phyloP scores from a whole-genome alignment of 2,113 vertebrate genomes.

The Tetrax tetrax region DNA sequence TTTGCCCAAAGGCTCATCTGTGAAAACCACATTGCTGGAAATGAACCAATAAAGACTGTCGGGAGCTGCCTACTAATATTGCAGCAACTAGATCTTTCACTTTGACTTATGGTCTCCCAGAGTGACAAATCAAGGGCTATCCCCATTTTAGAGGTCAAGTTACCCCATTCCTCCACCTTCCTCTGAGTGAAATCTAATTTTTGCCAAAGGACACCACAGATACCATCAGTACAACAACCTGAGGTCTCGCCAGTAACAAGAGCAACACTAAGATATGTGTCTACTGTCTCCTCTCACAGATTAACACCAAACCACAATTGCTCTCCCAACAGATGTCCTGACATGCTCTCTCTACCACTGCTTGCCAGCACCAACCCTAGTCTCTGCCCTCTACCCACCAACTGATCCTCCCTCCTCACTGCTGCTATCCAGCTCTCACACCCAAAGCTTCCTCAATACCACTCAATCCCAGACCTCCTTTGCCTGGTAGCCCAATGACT shows the following conservation, averaged over 20 bases:
- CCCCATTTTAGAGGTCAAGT: neutral
- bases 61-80: neutral
- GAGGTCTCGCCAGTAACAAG: neutral
- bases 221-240: neutral
- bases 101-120: neutral
- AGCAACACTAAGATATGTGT: neutral
- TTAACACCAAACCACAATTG: neutral
- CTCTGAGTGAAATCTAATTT: neutral
- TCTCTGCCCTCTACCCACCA: neutral
- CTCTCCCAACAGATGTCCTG: neutral
- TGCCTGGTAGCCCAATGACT: neutral
- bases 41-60: neutral
- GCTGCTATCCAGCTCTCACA: neutral
- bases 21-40: neutral
- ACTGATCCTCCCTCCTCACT: neutral
- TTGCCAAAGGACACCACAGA: neutral
- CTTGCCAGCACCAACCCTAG: neutral
- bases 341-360: rapidly evolving
- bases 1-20: neutral
- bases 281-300: neutral
- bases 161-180: neutral
- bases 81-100: neutral
- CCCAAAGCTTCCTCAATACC: neutral
- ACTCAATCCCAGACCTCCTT: neutral
- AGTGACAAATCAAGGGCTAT: neutral